Percentiles rank a stretch among this genome's conserved stretches.
Conservation (phyloP, 2,888 invertebrate genomes). For the Meteorus colon region DNA sequence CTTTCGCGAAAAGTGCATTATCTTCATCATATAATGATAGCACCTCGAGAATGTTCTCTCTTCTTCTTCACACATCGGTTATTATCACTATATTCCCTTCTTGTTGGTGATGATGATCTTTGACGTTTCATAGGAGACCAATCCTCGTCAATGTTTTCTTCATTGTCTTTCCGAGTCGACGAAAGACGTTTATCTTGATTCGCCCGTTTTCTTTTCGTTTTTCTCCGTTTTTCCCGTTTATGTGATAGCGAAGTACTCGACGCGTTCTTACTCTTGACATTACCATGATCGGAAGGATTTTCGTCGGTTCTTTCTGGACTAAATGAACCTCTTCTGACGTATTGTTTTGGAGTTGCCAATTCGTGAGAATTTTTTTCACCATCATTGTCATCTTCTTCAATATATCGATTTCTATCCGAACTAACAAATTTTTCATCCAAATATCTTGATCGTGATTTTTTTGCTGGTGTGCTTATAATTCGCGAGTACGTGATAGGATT, state of each 20-base stretch:
- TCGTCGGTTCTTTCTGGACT: constrained; percentile 42
- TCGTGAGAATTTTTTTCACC: constrained; percentile 39
- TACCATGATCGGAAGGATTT: constrained; percentile 39
- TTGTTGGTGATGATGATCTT: constrained; percentile 17
- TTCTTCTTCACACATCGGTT: constrained; percentile 25
- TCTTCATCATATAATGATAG: constrained; percentile 32
- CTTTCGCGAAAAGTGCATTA: not conserved
- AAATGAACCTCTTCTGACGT: constrained; percentile 37
- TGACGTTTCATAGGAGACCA: constrained; percentile 40
- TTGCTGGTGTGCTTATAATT: constrained; percentile 26
- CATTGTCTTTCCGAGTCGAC: constrained; percentile 43
- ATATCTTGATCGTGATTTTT: constrained; percentile 37
- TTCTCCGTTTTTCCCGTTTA: constrained; percentile 40
- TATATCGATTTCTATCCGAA: constrained; percentile 34
- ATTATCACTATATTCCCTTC: constrained; percentile 22
- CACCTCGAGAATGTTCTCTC: constrained; percentile 28
- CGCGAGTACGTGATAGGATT: constrained; percentile 29
- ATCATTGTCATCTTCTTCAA: constrained; percentile 43
- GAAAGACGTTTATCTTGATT: constrained; percentile 36
- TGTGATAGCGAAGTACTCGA: constrained; percentile 11
- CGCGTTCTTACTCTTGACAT: constrained; percentile 30
- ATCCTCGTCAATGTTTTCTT: constrained; percentile 44
- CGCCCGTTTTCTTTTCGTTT: constrained; percentile 34
- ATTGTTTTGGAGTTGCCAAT: constrained; percentile 34
- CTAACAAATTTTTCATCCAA: constrained; percentile 21